A percentile compares a stretch with the other conserved stretches of the same genome.
Evolutionary conservation across 2,888 invertebrate genomes (phyloP).

Genomic region (Dasypolia templi): DNA sequence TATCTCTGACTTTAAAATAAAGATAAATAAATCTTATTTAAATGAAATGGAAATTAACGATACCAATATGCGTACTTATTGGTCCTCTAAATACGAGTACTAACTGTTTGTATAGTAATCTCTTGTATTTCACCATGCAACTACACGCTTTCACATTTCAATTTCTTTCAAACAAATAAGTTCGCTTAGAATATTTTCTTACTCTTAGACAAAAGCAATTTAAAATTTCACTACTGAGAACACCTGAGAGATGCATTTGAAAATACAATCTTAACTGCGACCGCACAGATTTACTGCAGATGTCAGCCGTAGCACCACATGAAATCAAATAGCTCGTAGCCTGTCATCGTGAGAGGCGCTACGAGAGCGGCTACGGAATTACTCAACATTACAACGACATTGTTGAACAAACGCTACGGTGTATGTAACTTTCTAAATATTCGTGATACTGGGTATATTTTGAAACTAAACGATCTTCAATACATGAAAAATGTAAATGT

Average conservation of each 20-base stretch:
- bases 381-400: slow-evolving; percentile 50
- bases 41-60: too few species aligned
- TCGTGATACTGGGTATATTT: neutral
- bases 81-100: too few species aligned
- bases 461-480: too few species aligned
- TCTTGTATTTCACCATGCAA: neutral
- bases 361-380: slow-evolving; percentile 49
- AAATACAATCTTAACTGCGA: slow-evolving; percentile 39
- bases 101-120: too few species aligned
- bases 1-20: too few species aligned
- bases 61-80: too few species aligned
- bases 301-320: slow-evolving; percentile 50
- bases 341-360: slow-evolving; percentile 52
- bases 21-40: too few species aligned
- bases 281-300: slow-evolving; percentile 48
- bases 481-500: too few species aligned
- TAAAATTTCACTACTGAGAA: slow-evolving; percentile 34
- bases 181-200: slow-evolving; percentile 23
- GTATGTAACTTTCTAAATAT: too few species aligned
- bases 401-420: slow-evolving; percentile 21
- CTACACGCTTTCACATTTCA: slow-evolving; percentile 17
- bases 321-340: slow-evolving; percentile 60
- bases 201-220: slow-evolving; percentile 45
- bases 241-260: slow-evolving; percentile 44
- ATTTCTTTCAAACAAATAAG: slow-evolving; percentile 19